Conservation (phyloP, 2,113 vertebrate genomes). For the Alouatta palliata region DNA sequence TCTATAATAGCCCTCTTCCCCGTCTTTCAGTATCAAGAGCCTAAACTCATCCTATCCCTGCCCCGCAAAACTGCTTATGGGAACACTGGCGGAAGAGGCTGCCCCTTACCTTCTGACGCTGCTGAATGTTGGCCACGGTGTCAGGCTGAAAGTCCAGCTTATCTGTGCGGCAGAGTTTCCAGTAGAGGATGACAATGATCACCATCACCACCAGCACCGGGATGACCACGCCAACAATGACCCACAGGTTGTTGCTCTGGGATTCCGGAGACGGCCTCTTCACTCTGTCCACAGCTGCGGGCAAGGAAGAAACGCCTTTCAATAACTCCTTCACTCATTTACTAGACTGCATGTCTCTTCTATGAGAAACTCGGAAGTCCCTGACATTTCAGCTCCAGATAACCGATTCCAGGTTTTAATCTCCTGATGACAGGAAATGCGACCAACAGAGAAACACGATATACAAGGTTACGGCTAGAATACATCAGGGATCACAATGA, state of each 20-base stretch:
- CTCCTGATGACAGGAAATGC: background rate
- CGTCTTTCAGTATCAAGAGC: background rate
- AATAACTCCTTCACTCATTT: fast-evolving
- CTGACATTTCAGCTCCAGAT: background rate
- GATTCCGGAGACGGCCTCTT: conserved; percentile 84
- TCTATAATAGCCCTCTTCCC: background rate
- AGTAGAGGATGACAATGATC: conserved; percentile 96
- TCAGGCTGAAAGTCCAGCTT: conserved; percentile 98
- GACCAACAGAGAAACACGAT: background rate
- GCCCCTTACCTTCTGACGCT: conserved; percentile 94
- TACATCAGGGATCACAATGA: fast-evolving
- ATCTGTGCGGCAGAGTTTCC: conserved; percentile 98
- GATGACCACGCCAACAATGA: conserved; percentile 94
- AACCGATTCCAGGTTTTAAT: background rate
- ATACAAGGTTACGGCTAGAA: fast-evolving
- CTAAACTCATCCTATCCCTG: fast-evolving
- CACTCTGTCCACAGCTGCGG: conserved; percentile 92
- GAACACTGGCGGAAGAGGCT: fast-evolving
- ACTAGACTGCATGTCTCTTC: fast-evolving
- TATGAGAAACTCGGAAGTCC: background rate
- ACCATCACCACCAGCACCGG: conserved; percentile 92
- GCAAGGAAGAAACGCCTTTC: background rate
- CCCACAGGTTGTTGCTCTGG: conserved; percentile 94
- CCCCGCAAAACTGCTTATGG: fast-evolving
- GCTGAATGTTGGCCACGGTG: conserved; percentile 93